Percentiles rank a stretch among this genome's conserved stretches.
These are phyloP conservation scores for Hippopotamyrus pictus DNA, from an alignment of 2,797 vertebrate species.

Conservation along the genomic window DNA sequence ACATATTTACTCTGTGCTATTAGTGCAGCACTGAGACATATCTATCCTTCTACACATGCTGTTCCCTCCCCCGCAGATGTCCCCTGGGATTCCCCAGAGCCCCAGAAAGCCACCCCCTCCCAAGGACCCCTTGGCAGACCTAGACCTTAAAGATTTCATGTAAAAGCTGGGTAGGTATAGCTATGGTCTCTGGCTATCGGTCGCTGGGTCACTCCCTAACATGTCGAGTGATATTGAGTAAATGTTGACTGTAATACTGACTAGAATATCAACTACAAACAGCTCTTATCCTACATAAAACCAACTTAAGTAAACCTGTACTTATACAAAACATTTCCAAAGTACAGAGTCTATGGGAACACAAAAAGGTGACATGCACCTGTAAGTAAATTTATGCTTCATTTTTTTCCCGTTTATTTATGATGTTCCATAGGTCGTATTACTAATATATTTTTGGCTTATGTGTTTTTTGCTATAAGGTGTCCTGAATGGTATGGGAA, in stretches of 20 bases:
- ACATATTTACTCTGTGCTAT: background rate
- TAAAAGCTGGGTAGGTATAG: conserved; percentile 56
- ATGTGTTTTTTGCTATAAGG: background rate
- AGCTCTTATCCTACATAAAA: background rate
- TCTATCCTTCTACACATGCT: background rate
- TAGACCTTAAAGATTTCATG: conserved; percentile 99
- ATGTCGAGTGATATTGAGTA: background rate
- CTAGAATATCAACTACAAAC: background rate
- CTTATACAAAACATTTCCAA: background rate
- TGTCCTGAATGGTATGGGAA: background rate
- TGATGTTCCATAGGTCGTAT: background rate
- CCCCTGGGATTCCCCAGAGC: conserved; percentile 77
- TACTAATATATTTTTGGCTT: background rate
- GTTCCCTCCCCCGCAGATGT: conserved; percentile 54
- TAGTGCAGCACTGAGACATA: background rate
- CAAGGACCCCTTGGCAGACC: conserved; percentile 98
- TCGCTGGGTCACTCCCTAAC: background rate
- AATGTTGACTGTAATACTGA: background rate
- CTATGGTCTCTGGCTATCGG: background rate
- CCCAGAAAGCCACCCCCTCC: conserved; percentile 89
- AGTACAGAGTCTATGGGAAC: background rate
- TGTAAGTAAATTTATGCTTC: background rate
- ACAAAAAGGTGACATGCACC: background rate
- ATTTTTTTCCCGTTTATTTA: background rate
- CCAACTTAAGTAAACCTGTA: background rate